Percentiles rank a stretch among this genome's conserved stretches.
Evolutionary conservation across 2,113 vertebrate species (phyloP).

Genomic region (Siniperca chuatsi): DNA sequence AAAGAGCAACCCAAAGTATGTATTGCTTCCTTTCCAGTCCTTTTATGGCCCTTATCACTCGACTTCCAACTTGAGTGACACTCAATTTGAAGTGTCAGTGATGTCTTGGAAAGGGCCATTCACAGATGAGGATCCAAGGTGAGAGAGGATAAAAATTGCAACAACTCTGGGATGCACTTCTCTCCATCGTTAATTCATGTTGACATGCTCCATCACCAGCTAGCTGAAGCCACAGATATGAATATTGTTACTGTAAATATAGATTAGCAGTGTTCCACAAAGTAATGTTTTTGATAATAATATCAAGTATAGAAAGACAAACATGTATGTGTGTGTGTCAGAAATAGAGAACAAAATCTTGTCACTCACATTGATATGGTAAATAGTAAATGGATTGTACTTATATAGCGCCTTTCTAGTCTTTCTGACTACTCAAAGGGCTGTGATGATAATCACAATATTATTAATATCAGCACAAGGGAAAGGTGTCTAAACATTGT

Average conservation of each 20-base stretch:
- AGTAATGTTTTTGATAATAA: not conserved
- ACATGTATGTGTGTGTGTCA: too few species aligned
- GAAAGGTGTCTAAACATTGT: not conserved
- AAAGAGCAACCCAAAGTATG: slow-evolving; percentile 4
- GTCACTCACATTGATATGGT: too few species aligned
- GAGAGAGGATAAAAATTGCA: slow-evolving; percentile 33
- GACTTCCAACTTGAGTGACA: slow-evolving; percentile 55
- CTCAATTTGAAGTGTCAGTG: slow-evolving; percentile 57
- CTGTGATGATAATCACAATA: not conserved
- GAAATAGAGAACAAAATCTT: too few species aligned
- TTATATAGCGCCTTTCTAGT: too few species aligned
- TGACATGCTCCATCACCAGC: slow-evolving; percentile 1
- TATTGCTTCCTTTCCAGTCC: not conserved
- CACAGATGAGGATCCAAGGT: slow-evolving; percentile 26
- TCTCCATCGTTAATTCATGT: slow-evolving; percentile 9
- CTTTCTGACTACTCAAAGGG: too few species aligned
- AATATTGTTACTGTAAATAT: not conserved
- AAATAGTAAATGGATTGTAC: too few species aligned
- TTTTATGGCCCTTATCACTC: slow-evolving; percentile 29
- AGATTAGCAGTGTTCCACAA: not conserved
- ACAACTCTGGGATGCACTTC: not conserved
- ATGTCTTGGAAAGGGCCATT: slow-evolving; percentile 42
- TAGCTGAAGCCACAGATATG: not conserved
- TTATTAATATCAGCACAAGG: too few species aligned
- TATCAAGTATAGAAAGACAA: too few species aligned